These are phyloP conservation scores for Pristionchus mayeri DNA, from an alignment of 2,888 invertebrate species.

Conservation along the genomic window DNA sequence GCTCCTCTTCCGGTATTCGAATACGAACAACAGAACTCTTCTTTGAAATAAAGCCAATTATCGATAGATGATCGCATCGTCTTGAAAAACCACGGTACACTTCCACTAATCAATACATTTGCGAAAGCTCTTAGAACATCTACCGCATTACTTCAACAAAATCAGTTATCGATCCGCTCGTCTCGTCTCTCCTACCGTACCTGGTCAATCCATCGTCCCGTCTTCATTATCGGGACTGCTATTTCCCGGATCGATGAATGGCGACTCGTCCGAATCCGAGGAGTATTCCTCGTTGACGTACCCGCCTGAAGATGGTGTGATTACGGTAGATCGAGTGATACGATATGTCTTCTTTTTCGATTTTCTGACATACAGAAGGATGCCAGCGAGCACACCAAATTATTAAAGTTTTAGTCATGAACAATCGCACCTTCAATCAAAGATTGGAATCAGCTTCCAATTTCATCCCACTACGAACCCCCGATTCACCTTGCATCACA, in stretches of 20 bases:
- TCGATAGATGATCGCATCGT: no score
- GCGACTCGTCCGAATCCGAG: slow-evolving; percentile 48
- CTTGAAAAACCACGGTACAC: no score
- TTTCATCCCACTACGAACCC: no score
- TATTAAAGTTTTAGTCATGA: no score
- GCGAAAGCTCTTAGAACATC: no score
- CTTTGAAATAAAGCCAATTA: background rate
- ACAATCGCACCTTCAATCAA: no score
- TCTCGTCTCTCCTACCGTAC: background rate
- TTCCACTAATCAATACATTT: no score
- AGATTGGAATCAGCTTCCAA: no score
- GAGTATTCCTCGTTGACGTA: slow-evolving; percentile 33
- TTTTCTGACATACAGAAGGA: no score
- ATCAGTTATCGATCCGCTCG: background rate
- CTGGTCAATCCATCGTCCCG: slow-evolving; percentile 3
- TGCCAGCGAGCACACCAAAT: no score
- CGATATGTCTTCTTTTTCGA: no score
- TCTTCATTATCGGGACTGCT: background rate
- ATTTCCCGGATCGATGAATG: slow-evolving; percentile 21
- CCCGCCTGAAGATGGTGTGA: slow-evolving; percentile 5
- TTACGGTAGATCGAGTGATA: background rate
- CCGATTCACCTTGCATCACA: background rate
- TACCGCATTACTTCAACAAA: background rate
- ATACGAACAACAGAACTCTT: slow-evolving; percentile 33
- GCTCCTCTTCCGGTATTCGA: slow-evolving; percentile 61